phyloP scores from a whole-genome alignment of 2,888 invertebrate genomes.

The Tineola bisselliella region DNA sequence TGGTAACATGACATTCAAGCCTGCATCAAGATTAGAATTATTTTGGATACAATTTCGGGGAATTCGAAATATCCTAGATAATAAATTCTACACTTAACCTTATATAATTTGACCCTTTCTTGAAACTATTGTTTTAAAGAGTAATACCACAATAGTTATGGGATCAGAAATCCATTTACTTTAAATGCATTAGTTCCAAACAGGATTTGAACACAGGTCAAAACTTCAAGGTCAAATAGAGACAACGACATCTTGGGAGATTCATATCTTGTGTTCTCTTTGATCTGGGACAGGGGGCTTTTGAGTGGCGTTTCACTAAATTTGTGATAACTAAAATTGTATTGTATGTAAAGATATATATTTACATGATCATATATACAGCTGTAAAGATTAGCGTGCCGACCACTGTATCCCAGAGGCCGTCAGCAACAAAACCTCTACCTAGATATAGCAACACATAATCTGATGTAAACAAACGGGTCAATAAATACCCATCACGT shows the following conservation, averaged over 20 bases:
- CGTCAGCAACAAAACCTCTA: no score
- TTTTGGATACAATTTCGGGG: constrained; percentile 7
- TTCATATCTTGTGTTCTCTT: neutral
- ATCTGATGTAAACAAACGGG: neutral
- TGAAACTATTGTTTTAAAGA: no score
- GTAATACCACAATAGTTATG: no score
- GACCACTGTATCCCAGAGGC: no score
- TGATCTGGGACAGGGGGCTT: constrained; percentile 5
- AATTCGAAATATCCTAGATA: neutral
- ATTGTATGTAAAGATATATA: neutral
- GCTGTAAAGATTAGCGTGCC: no score
- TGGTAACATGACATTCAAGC: constrained; percentile 9
- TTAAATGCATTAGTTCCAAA: no score
- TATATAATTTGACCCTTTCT: neutral
- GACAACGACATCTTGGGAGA: neutral
- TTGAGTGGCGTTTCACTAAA: constrained; percentile 6
- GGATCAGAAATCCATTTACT: no score
- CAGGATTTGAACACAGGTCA: neutral
- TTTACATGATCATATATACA: no score
- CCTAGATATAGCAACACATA: no score
- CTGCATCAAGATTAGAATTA: constrained; percentile 6
- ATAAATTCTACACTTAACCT: neutral
- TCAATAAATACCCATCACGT: constrained; percentile 1
- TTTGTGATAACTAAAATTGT: constrained; percentile 3
- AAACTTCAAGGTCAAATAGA: neutral